Base-by-base conservation (phyloP, 64 coral and sea anemone species). In the Actinia tenebrosa region DNA sequence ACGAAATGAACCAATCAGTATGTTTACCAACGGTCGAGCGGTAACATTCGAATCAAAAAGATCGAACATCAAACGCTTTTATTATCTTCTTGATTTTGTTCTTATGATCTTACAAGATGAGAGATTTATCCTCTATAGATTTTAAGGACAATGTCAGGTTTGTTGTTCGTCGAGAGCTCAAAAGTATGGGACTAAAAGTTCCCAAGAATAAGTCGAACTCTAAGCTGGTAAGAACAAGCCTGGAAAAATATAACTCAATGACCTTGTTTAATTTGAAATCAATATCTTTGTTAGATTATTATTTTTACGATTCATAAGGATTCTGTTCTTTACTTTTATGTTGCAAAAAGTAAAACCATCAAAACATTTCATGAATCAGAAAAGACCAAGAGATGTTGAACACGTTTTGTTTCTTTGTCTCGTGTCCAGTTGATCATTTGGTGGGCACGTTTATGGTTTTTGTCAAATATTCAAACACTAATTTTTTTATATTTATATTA, bases 131-230 rank as follows among this genome's bases (percentile, higher is more conserved):
- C 50, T 89, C 97, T 19, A 92, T 99, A 63, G 97, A 99, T 64
- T 99, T 92, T 66, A 99, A 99, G 84, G 93, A 92, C 81, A 94
- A 92, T 86, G 91, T 99, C 26, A 93, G 97, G 56, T 92, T 86
- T 66, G 86, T 99, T 37, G 86, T 99, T 10, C 89, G 97, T 58
- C 88, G 93, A 54, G 77, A 94, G 54, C 82, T 99, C 60, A 99
- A 99, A 84, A 77, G 56, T 11, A 58, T 99, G 77, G 97, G 97
- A 11, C 89, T 99, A 18, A 99, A 99, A 99, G 93, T 92, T 16
- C 97, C 97, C 7, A 99, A 99, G 54, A 83, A 86, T 79, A 96
- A 96, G 68, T 58, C 75, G 30, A 61, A 43, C 45, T 90, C 89
- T 62, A 61, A 82, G 58, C 88, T 90, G 89, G 94, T 96, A 93